Conservation (phyloP, 64 coral and sea anemone genomes). For the Cladopsammia gracilis region DNA sequence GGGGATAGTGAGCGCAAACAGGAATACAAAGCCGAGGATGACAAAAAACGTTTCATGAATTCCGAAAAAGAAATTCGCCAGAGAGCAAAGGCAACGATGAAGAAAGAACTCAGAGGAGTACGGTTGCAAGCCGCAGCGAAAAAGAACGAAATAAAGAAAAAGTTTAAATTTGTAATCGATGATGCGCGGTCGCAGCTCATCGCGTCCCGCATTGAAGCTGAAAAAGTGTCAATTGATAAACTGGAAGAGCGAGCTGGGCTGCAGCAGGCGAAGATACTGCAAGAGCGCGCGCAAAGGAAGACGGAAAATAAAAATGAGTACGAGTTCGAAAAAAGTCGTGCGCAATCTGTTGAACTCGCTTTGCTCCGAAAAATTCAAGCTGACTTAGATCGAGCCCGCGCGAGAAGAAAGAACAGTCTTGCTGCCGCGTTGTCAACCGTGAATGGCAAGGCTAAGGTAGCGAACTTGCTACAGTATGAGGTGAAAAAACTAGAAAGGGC, state of each 20-base stretch:
- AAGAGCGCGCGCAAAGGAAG: slow-evolving; percentile 59
- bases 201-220: slow-evolving; percentile 77
- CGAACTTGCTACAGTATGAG: slow-evolving; percentile 72
- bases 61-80: slow-evolving; percentile 68
- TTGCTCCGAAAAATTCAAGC: slow-evolving; percentile 80
- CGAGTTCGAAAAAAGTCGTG: slow-evolving; percentile 23
- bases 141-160: slow-evolving; percentile 64
- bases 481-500: slow-evolving; percentile 75
- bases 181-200: slow-evolving; percentile 73
- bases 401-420: slow-evolving; percentile 63
- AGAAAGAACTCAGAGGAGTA: slow-evolving; percentile 45
- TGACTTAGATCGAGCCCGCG: slow-evolving; percentile 73
- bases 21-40: background rate
- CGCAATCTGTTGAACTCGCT: slow-evolving; percentile 62
- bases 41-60: slow-evolving; percentile 21
- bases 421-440: slow-evolving; percentile 52
- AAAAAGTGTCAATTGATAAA: slow-evolving; percentile 82
- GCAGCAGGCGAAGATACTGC: slow-evolving; percentile 67
- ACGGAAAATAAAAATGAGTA: slow-evolving; percentile 42
- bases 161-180: slow-evolving; percentile 75
- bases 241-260: slow-evolving; percentile 63
- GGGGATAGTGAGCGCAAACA: background rate
- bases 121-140: slow-evolving; percentile 55
- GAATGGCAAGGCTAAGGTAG: slow-evolving; percentile 67
- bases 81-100: slow-evolving; percentile 47